Base-by-base conservation (phyloP, 2,888 invertebrate genomes). In the Holacanthella duospinosa region DNA sequence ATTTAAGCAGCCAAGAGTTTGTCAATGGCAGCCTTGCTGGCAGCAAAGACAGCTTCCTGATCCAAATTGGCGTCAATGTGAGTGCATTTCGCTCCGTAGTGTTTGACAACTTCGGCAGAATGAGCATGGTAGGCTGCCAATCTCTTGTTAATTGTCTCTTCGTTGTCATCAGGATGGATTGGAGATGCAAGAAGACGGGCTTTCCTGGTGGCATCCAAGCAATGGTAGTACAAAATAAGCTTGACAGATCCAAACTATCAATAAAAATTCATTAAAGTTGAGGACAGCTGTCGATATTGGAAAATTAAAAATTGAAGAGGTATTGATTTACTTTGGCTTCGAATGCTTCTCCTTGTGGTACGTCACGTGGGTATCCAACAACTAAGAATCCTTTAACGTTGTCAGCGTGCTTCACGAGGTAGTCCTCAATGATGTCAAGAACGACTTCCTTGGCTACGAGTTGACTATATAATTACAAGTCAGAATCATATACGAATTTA, bases 291-390 rank as follows among this genome's bases (percentile, higher is more conserved):
- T 36, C 16, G 16, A 36, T 36, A 36, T n/a, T n/a, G n/a, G n/a
- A n/a, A n/a, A n/a, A n/a, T n/a, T 12, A 36, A 36, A 36, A 16
- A 36, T 12, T 36, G 9, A 36, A 36, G 6, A 12, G 6, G 36
- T 12, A 53, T 53, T 53, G 6, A 48, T 4, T 9, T 68, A 83
- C 84, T 75, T 82, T 80, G 62, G 82, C 79, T 76, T 94, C 94
- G 76, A 95, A 94, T 60, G 85, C 83, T 65, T 84, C 79, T 43
- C 92, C 93, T 78, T 94, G 93, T 43, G 84, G 84, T 74, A 89
- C 86, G 76, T 94, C 91, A 26, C 94, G 82, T 0, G 94, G 94
- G 79, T 92, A 94, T 27, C 94, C 94, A 75, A 94, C 93, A 74
- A 94, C 88, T 28, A 95, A 82, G 79, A 88, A 93, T 6, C 93